phyloP scores from a whole-genome alignment of 2,797 vertebrate genomes.

The Sarcoramphus papa region DNA sequence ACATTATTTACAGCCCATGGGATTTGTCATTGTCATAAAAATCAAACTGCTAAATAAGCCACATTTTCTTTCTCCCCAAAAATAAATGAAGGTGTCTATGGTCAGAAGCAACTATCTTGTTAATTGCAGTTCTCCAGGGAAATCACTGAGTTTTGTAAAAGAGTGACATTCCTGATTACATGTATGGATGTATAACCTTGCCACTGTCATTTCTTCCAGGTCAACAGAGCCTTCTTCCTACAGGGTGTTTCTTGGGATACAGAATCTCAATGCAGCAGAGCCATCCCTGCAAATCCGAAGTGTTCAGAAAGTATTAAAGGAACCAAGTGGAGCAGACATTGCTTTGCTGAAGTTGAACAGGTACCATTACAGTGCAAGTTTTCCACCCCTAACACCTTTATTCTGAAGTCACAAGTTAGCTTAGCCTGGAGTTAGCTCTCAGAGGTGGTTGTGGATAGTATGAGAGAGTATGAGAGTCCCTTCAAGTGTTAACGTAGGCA shows the following conservation, averaged over 20 bases:
- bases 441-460: not conserved
- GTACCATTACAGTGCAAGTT: constrained; percentile 54
- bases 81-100: not conserved
- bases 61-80: not conserved
- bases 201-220: constrained; percentile 44
- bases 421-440: not conserved
- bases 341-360: constrained; percentile 86
- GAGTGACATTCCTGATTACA: not conserved
- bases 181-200: not conserved
- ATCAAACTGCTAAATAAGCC: not conserved
- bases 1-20: not conserved
- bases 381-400: not conserved
- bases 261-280: constrained; percentile 71
- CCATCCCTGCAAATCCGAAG: constrained; percentile 71
- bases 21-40: not conserved
- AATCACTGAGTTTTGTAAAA: not conserved
- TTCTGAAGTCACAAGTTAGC: not conserved
- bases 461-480: not conserved
- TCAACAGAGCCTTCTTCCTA: constrained; percentile 70
- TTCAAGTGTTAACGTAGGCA: not conserved
- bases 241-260: constrained; percentile 78
- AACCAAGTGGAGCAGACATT: constrained; percentile 77
- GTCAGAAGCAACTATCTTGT: not conserved
- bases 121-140: not conserved
- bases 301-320: constrained; percentile 74